Percentiles rank a stretch among this genome's conserved stretches.
These are phyloP conservation scores for Daubentonia madagascariensis DNA, from an alignment of 2,113 vertebrate genomes.

Conservation along the genomic window DNA sequence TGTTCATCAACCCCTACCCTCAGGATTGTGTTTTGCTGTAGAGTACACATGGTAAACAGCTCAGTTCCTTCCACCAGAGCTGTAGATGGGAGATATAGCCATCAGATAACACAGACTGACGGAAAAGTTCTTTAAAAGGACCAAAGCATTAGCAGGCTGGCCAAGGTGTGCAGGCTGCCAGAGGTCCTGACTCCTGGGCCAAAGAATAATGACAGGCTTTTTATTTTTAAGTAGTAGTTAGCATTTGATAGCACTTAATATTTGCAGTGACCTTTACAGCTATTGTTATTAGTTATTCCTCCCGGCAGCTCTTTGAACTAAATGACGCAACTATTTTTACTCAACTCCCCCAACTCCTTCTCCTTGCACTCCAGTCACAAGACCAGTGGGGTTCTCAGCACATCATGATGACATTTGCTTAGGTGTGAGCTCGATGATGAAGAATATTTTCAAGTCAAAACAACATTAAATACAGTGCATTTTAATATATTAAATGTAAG, in stretches of 20 bases:
- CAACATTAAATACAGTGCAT: neutral
- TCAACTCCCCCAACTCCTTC: neutral
- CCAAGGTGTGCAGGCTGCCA: neutral
- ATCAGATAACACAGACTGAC: constrained; percentile 26
- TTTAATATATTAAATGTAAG: neutral
- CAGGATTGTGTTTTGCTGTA: neutral
- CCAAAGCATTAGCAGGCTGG: neutral
- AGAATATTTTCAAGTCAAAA: constrained; percentile 47
- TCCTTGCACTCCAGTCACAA: neutral
- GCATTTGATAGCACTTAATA: constrained; percentile 65
- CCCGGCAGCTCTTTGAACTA: constrained; percentile 45
- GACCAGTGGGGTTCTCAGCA: neutral
- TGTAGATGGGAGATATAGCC: neutral
- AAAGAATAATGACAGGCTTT: constrained; percentile 49
- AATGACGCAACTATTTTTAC: constrained; percentile 65
- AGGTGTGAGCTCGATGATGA: neutral
- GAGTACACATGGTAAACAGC: neutral
- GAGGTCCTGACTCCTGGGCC: constrained; percentile 53
- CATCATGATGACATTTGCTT: neutral
- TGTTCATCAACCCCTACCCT: neutral
- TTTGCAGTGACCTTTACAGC: constrained; percentile 68
- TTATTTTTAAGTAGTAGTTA: constrained; percentile 70
- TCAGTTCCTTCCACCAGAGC: neutral
- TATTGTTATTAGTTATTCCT: constrained; percentile 61
- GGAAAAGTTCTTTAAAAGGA: constrained; percentile 44